These are phyloP conservation scores for Characodon lateralis DNA, from an alignment of 2,797 vertebrate genomes.

Conservation along the genomic window DNA sequence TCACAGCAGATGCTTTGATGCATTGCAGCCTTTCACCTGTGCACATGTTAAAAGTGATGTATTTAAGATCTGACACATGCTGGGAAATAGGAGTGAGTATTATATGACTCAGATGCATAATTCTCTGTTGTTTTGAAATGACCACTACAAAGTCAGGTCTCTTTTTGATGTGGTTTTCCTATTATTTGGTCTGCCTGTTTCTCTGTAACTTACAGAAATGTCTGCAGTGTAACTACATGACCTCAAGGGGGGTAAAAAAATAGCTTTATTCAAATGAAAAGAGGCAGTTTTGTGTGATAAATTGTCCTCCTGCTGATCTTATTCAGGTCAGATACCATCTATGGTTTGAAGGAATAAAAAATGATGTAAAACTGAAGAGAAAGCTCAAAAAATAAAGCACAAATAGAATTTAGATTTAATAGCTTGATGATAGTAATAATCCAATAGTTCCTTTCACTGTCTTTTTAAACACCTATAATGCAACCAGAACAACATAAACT, in stretches of 20 bases:
- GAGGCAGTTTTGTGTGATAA: neutral
- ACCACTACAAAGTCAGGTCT: conserved; percentile 54
- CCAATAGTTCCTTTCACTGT: too few relatives aligned
- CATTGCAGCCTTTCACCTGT: conserved; percentile 1
- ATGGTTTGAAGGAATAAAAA: neutral
- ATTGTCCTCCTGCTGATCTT: neutral
- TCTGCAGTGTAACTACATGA: conserved; percentile 20
- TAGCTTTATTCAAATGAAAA: neutral
- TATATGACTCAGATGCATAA: conserved; percentile 61
- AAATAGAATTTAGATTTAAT: neutral
- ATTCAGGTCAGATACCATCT: neutral
- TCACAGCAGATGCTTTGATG: conserved; percentile 45
- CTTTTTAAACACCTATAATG: too few relatives aligned
- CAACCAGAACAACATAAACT: too few relatives aligned
- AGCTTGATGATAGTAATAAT: too few relatives aligned
- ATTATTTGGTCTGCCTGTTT: conserved; percentile 35
- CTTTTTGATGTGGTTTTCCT: conserved; percentile 51
- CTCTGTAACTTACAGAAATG: conserved; percentile 36
- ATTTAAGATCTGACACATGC: conserved; percentile 46
- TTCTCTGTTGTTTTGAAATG: conserved; percentile 46
- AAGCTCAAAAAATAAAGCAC: neutral
- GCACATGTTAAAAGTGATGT: conserved; percentile 19
- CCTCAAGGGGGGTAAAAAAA: neutral
- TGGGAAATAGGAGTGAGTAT: conserved; percentile 39
- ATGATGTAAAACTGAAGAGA: neutral